Evolutionary conservation across 2,113 vertebrate species (phyloP).

Genomic region (Donacobius atricapilla): DNA sequence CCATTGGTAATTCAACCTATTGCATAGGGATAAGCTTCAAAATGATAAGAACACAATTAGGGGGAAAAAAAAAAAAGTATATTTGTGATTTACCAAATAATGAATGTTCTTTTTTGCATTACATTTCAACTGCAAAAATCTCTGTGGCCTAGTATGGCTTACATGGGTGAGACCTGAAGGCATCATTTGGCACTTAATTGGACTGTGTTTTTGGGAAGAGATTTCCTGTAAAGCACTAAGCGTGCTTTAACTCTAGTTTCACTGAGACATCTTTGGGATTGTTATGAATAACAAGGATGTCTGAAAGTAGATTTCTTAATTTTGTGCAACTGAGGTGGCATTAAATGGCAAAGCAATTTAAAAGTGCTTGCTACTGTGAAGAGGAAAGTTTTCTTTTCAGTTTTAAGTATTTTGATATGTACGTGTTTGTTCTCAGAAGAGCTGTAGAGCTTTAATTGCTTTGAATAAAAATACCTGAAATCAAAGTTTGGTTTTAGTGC

Average conservation of each 20-base stretch:
- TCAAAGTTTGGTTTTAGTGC: not conserved
- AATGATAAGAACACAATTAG: not conserved
- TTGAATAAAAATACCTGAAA: not conserved
- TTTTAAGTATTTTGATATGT: not conserved
- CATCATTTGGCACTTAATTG: slow-evolving; percentile 23
- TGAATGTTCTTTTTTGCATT: not conserved
- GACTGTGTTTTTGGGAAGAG: slow-evolving; percentile 12
- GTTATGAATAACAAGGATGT: slow-evolving; percentile 29
- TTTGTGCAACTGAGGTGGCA: slow-evolving; percentile 40
- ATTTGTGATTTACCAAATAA: not conserved
- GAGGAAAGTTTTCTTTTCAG: not conserved
- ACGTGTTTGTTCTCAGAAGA: not conserved
- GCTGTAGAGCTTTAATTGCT: not conserved
- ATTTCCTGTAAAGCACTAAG: slow-evolving; percentile 35
- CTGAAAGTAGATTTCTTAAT: slow-evolving; percentile 43
- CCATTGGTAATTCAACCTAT: not conserved
- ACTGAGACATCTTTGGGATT: slow-evolving; percentile 4
- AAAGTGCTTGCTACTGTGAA: not conserved
- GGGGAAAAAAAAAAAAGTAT: not conserved
- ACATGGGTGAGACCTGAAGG: slow-evolving; percentile 23
- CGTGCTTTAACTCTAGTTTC: slow-evolving; percentile 33
- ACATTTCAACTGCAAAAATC: not conserved
- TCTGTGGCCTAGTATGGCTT: not conserved
- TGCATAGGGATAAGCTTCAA: not conserved
- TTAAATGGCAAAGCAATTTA: slow-evolving; percentile 45